Percentiles rank a stretch among this genome's conserved stretches.
phyloP scores from a whole-genome alignment of 2,113 vertebrate species.

The Gallinago paraguaiae region DNA sequence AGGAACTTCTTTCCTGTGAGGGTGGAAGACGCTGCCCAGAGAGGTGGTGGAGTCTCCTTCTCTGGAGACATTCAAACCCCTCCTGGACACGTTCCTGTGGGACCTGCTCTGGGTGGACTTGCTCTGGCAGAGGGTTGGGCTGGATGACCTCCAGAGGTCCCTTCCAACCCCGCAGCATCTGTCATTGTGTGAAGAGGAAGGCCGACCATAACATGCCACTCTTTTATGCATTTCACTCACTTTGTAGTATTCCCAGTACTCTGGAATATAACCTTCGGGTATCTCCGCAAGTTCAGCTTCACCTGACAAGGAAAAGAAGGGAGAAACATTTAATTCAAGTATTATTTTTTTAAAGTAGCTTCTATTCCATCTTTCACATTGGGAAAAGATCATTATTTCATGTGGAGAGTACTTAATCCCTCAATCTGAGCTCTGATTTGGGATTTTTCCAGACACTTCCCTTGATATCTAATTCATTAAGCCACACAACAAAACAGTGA shows the following conservation, averaged over 20 bases:
- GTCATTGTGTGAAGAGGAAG: background rate
- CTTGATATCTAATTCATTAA: background rate
- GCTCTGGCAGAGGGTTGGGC: too few relatives aligned
- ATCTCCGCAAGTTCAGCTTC: constrained; percentile 90
- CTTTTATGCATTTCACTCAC: constrained; percentile 61
- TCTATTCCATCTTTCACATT: background rate
- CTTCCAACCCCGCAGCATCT: too few relatives aligned
- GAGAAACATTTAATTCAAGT: background rate
- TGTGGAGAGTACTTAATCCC: background rate
- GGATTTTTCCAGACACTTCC: background rate
- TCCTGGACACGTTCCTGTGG: too few relatives aligned
- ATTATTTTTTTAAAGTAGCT: background rate
- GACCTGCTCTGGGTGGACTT: too few relatives aligned
- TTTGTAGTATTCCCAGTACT: constrained; percentile 93
- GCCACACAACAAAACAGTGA: background rate
- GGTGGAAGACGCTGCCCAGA: too few relatives aligned
- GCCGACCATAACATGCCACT: background rate
- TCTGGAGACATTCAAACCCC: too few relatives aligned
- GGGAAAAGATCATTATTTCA: background rate
- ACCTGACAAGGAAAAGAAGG: constrained; percentile 74
- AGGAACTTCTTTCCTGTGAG: too few relatives aligned
- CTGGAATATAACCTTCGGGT: constrained; percentile 89
- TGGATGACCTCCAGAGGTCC: too few relatives aligned
- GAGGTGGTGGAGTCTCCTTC: too few relatives aligned
- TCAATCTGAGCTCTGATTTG: background rate